Evolutionary conservation across 2,888 invertebrate genomes (phyloP).

Genomic region (Tryphoninae sp.): DNA sequence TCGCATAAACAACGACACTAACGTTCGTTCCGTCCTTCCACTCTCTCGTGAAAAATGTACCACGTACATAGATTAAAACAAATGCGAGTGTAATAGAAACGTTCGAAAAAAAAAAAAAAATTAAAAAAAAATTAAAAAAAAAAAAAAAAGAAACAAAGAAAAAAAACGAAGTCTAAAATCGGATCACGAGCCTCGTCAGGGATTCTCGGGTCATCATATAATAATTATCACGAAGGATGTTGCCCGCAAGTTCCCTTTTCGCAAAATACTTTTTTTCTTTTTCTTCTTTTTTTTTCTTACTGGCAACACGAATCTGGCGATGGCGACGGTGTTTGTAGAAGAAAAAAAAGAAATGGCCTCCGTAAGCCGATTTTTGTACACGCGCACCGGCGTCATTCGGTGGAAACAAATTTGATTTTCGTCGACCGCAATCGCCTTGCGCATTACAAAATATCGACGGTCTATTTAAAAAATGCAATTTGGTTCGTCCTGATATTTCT

Average conservation of each 20-base stretch:
- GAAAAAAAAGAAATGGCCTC: neutral
- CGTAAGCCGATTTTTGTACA: conserved; percentile 3
- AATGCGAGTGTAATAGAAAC: conserved; percentile 35
- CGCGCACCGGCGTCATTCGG: neutral
- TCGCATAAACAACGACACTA: conserved; percentile 19
- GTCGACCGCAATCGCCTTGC: neutral
- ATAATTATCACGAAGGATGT: conserved; percentile 61
- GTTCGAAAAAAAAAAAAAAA: conserved; percentile 29
- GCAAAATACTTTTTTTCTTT: conserved; percentile 57
- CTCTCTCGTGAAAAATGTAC: conserved; percentile 23
- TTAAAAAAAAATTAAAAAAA: conserved; percentile 1
- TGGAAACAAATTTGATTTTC: neutral
- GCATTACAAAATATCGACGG: neutral
- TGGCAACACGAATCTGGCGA: conserved; percentile 14
- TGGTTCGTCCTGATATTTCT: neutral
- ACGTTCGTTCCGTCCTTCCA: conserved; percentile 23
- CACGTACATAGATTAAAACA: conserved; percentile 36
- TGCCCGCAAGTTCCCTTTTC: conserved; percentile 62
- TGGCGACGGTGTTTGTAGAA: neutral
- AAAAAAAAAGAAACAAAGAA: conserved; percentile 28
- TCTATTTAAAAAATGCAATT: neutral
- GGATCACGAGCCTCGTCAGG: conserved; percentile 64
- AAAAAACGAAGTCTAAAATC: conserved; percentile 50
- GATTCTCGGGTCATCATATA: conserved; percentile 62
- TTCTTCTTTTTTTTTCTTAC: conserved; percentile 23